These are phyloP conservation scores for Phallusia fumigata DNA, from an alignment of 23 tunicate species.

Conservation along the genomic window DNA sequence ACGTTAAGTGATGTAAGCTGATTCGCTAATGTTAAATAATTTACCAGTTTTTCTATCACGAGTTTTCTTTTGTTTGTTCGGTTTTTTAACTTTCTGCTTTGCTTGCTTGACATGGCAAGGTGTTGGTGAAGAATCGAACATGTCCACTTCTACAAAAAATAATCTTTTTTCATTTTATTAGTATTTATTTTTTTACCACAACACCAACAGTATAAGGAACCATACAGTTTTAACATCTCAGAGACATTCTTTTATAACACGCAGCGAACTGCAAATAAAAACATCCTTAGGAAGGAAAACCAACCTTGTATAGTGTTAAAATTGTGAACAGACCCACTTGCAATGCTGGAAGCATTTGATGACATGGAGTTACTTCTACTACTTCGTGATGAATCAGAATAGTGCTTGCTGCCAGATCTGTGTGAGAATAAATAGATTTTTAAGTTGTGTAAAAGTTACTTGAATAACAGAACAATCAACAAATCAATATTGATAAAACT, in stretches of 20 bases:
- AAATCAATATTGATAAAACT: too few species aligned
- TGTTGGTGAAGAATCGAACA: neutral
- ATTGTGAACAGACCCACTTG: neutral
- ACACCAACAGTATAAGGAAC: neutral
- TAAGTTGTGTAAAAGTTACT: too few species aligned
- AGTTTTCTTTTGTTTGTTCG: neutral
- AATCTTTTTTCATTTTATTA: neutral
- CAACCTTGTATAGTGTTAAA: neutral
- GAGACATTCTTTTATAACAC: too few species aligned
- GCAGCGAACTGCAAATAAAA: too few species aligned
- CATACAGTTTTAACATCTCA: neutral
- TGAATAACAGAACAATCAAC: too few species aligned
- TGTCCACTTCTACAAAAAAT: neutral
- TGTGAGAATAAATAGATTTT: too few species aligned
- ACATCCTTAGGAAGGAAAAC: neutral
- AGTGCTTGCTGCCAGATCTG: neutral
- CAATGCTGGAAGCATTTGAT: neutral
- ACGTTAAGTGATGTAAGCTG: too few species aligned
- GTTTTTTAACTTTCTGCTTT: neutral
- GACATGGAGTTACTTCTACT: conserved; percentile 2
- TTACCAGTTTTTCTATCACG: neutral
- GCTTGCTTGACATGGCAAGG: neutral
- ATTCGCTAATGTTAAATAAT: neutral
- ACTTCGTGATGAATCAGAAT: neutral
- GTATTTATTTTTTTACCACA: neutral